Evolutionary conservation across 2,113 vertebrate species (phyloP).

Genomic region (Alethe castanea): DNA sequence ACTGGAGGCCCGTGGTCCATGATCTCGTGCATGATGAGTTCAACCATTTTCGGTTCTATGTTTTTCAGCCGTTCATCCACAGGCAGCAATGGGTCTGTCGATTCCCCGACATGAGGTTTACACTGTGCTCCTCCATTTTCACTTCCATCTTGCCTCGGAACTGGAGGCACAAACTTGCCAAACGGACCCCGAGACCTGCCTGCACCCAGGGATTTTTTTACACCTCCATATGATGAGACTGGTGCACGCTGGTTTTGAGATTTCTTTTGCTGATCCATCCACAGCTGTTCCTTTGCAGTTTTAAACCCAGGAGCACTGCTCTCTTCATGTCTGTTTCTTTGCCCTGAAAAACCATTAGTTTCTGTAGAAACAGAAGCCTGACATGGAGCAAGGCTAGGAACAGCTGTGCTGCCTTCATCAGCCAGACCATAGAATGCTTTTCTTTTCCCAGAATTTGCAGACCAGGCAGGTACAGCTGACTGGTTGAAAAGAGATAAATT

Average conservation of each 20-base stretch:
- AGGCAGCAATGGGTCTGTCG: slow-evolving; percentile 24
- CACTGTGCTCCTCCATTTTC: not conserved
- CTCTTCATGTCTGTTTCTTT: slow-evolving; percentile 57
- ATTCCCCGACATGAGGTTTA: not conserved
- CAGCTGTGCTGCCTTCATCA: slow-evolving; percentile 19
- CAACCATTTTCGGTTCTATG: slow-evolving; percentile 93
- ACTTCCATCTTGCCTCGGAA: slow-evolving; percentile 81
- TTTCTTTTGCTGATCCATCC: slow-evolving; percentile 87
- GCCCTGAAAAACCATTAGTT: not conserved
- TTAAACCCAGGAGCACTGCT: slow-evolving; percentile 76
- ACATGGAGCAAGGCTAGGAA: not conserved
- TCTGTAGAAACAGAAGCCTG: slow-evolving; percentile 21
- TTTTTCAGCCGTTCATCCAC: slow-evolving; percentile 87
- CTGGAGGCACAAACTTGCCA: slow-evolving; percentile 89
- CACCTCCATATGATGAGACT: slow-evolving; percentile 38
- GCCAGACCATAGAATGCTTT: slow-evolving; percentile 38
- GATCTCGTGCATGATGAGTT: slow-evolving; percentile 95
- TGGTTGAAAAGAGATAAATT: not conserved
- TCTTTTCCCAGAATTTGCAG: slow-evolving; percentile 43
- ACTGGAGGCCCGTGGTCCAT: slow-evolving; percentile 93
- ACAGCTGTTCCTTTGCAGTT: slow-evolving; percentile 88
- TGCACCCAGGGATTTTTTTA: slow-evolving; percentile 91
- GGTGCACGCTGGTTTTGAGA: slow-evolving; percentile 68
- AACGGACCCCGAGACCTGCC: slow-evolving; percentile 84
- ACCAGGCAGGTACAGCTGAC: not conserved